Evolutionary conservation across 1,140 invertebrate species (phyloP), one percentile per base, ranked within the genome.

Genomic region (Trichonephila clavipes): DNA sequence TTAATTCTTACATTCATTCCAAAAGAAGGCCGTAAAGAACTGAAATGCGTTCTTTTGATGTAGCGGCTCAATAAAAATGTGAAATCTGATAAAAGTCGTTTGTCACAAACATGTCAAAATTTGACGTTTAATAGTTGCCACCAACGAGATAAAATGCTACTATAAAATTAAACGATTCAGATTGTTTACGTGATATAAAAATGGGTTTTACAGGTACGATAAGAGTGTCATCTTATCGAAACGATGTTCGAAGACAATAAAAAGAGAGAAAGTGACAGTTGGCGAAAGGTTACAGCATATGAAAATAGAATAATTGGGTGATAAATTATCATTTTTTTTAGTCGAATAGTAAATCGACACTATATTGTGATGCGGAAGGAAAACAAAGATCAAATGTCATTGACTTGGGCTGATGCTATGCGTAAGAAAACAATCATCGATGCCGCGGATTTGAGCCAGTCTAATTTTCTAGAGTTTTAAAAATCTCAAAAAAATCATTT

Each of bases 111-210:
- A 16, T 77, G 72, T 77, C 72, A 40, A 24, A 51, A 40, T 77
- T 24, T 77, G 72, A 77, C 72, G 14, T 24, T 24, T 77, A 77
- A 77, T 77, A n/a, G 14, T n/a, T 40, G 72, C 72, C n/a, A 77
- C 72, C 72, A 28, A 28, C 10, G 10, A 24, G 72, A 77, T 77
- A 77, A 28, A 77, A 77, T 21, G 14, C 21, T n/a, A 28, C 34
- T 77, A 77, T 77, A 77, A 77, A 77, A 77, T 77, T 77, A 77
- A 77, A 77, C 34, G 72, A 24, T 77, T 77, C 24, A 77, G 72
- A 77, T 77, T 77, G 72, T n/a, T 77, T 51, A 51, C 51, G n/a
- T 28, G n/a, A 18, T 77, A 77, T 64, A 64, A 64, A 19, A 24
- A 24, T 24, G 72, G 24, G 72, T 77, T 24, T 77, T 28, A 40